Evolutionary conservation across 2,888 invertebrate genomes (phyloP).

Genomic region (Trichopria drosophilae): DNA sequence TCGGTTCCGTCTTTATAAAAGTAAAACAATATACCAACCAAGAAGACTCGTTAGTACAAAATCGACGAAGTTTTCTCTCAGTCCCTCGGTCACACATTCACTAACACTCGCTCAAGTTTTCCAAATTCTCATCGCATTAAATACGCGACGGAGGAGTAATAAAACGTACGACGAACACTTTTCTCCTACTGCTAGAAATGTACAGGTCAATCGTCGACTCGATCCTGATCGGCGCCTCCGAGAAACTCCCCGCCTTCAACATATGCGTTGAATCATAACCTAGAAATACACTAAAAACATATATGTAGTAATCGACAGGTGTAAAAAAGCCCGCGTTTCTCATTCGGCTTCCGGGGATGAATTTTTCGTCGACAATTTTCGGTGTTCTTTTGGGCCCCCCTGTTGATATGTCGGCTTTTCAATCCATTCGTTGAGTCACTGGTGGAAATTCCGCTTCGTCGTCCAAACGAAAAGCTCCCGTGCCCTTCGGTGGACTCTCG

Average conservation of each 20-base stretch:
- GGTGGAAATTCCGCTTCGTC: conserved; percentile 85
- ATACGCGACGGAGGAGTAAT: conserved; percentile 25
- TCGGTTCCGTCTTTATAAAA: conserved; percentile 48
- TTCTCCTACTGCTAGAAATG: conserved; percentile 9
- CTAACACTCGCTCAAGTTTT: conserved; percentile 30
- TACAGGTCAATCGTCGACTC: too few relatives aligned
- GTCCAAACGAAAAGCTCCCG: conserved; percentile 69
- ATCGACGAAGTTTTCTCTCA: conserved; percentile 41
- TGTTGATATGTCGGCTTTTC: conserved; percentile 43
- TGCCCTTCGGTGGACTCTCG: conserved; percentile 69
- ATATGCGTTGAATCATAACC: too few relatives aligned
- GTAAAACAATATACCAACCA: conserved; percentile 51
- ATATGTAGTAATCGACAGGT: too few relatives aligned
- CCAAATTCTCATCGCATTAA: too few relatives aligned
- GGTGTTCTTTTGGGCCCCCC: conserved; percentile 1
- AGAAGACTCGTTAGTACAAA: conserved; percentile 51
- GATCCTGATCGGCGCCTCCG: too few relatives aligned
- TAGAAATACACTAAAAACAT: too few relatives aligned
- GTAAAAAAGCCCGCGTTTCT: too few relatives aligned
- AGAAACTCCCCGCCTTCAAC: too few relatives aligned
- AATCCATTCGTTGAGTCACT: conserved; percentile 67
- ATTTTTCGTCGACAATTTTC: too few relatives aligned
- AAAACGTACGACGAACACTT: conserved; percentile 19
- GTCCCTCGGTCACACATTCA: conserved; percentile 21
- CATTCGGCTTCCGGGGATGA: too few relatives aligned